A percentile compares a stretch with the other conserved stretches of the same genome.
phyloP scores from a whole-genome alignment of 2,113 vertebrate species.

The Rhinolophus ferrumequinum region DNA sequence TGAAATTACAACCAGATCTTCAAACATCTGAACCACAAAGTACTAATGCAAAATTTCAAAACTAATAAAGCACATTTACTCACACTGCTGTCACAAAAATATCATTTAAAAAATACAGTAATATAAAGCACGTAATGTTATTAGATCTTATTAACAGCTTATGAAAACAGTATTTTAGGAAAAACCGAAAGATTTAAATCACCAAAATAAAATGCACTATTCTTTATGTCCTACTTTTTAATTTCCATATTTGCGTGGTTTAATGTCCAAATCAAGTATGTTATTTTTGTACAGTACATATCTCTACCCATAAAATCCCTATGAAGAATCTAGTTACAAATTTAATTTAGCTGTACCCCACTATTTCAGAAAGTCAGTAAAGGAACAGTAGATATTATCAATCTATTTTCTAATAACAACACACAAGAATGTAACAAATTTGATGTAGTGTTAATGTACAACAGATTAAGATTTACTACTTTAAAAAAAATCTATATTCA shows the following conservation, averaged over 20 bases:
- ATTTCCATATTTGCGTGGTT: neutral
- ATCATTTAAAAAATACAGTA: neutral
- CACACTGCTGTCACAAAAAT: neutral
- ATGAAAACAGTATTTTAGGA: neutral
- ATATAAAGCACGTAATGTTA: neutral
- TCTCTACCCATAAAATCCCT: neutral
- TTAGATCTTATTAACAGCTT: neutral
- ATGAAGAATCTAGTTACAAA: neutral
- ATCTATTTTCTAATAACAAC: neutral
- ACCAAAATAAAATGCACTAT: neutral
- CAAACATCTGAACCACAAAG: neutral
- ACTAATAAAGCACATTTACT: neutral
- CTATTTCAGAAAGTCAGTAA: neutral
- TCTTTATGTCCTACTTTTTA: neutral
- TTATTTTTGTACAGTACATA: neutral
- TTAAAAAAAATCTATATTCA: neutral
- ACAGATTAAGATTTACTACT: neutral
- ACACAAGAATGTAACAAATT: neutral
- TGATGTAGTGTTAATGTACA: neutral
- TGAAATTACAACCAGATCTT: neutral
- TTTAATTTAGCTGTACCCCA: neutral
- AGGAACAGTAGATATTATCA: neutral
- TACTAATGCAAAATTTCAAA: neutral
- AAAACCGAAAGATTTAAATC: neutral
- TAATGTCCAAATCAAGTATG: neutral